Percentiles rank a stretch among this genome's conserved stretches.
phyloP scores from a whole-genome alignment of 2,888 invertebrate genomes.

The Thecophora atra region DNA sequence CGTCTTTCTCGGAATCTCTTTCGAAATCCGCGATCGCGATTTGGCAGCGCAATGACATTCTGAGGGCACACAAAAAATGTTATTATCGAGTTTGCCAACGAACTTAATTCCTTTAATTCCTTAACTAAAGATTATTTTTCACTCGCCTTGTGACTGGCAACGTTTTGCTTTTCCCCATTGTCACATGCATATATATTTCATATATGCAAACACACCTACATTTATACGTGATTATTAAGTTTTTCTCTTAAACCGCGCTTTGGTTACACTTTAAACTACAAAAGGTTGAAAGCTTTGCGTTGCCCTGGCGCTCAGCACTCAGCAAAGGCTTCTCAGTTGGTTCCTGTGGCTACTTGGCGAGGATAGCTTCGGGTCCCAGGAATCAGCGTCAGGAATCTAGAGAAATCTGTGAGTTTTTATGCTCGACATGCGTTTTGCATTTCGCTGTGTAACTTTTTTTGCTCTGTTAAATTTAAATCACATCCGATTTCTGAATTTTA shows the following conservation, averaged over 20 bases:
- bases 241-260: background rate
- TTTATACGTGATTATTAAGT: background rate
- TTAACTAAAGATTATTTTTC: background rate
- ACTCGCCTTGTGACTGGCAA: conserved; percentile 13
- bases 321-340: too few relatives aligned
- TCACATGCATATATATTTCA: background rate
- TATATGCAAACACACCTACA: background rate
- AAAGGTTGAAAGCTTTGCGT: background rate
- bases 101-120: conserved; percentile 16
- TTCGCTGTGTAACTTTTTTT: too few relatives aligned
- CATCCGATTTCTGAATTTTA: too few relatives aligned
- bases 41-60: background rate
- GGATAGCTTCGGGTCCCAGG: too few relatives aligned
- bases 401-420: too few relatives aligned
- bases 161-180: background rate
- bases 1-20: background rate
- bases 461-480: too few relatives aligned
- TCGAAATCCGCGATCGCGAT: background rate
- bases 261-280: background rate
- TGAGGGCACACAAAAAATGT: background rate
- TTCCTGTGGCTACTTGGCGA: too few relatives aligned
- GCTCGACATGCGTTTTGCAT: too few relatives aligned
- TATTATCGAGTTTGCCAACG: conserved; percentile 15
- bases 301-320: background rate
- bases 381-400: too few relatives aligned